Conservation (phyloP, 2,797 vertebrate genomes). For the Coregonus suidteri region DNA sequence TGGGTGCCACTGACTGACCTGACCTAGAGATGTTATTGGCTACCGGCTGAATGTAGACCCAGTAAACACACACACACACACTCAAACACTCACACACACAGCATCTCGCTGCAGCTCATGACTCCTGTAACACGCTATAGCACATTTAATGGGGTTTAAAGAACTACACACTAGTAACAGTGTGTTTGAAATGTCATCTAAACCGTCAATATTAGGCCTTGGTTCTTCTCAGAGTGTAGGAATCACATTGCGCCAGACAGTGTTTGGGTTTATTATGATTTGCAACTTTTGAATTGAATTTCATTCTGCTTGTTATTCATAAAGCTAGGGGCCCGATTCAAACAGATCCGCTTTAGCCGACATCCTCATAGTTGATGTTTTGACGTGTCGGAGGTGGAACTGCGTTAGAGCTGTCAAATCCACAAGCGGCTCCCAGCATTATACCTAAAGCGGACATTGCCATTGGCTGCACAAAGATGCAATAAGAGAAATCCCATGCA, state of each 20-base stretch:
- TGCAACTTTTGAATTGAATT: not conserved
- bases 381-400: too few species aligned
- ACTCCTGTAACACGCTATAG: not conserved
- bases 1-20: conserved; percentile 2
- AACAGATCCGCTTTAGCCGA: too few species aligned
- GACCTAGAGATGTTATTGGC: conserved; percentile 4
- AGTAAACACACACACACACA: not conserved
- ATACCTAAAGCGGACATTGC: too few species aligned
- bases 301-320: not conserved
- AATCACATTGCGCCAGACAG: not conserved
- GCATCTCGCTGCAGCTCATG: not conserved
- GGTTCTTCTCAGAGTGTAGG: not conserved
- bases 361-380: too few species aligned
- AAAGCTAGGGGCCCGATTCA: not conserved
- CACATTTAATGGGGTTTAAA: not conserved
- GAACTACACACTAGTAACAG: too few species aligned
- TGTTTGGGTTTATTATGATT: not conserved
- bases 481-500: too few species aligned
- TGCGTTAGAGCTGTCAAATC: too few species aligned
- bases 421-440: too few species aligned
- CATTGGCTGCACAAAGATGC: too few species aligned
- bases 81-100: too few species aligned
- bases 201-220: not conserved
- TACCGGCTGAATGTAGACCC: not conserved
- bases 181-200: not conserved